Evolutionary conservation across 2,888 invertebrate genomes (phyloP), one percentile per base, ranked within the genome.

Genomic region (Scelioninae gen. 1): DNA sequence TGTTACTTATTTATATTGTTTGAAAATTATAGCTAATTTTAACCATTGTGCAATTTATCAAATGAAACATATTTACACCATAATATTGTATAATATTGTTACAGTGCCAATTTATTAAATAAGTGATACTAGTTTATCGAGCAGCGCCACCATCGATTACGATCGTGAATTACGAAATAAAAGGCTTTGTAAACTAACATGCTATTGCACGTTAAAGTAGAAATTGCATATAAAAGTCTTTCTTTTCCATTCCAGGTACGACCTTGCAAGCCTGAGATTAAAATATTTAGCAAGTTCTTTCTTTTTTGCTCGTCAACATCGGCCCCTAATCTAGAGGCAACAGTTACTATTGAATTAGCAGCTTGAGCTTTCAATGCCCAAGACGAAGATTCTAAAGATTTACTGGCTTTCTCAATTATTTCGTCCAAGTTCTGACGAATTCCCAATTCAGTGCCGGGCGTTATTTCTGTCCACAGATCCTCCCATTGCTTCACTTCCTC

Each of bases 181-280:
- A n/a, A n/a, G n/a, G n/a, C n/a, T n/a, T n/a, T n/a, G n/a, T n/a
- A 51, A 89, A 94, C 95, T 94, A 92, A 95, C 96, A 94, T 93
- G 94, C 96, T 95, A 86, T 93, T 94, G 63, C 93, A 93, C 86
- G 94, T 96, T 23, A 97, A 93, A 15, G 95, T 95, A 0, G 97
- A 95, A 5, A 98, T 90, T 0, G 98, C 97, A 86, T 95, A 94
- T 11, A 98, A 91, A 34, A 98, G 92, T 84, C 96, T 94, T 85
- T 97, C 96, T 91, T 98, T 98, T n/a, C 98, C 98, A 86, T 95
- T 95, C 95, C 97, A 98, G 0, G 97, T 97, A 90, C 98, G 94
- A 16, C 98, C 98, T 85, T 95, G 94, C 43, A 96, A 93, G 0
- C 96, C 96, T 58, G 94, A 94, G 0, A 96, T 91, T 65, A 96